A percentile compares a stretch with the other conserved stretches of the same genome.
Evolutionary conservation across 2,113 vertebrate genomes (phyloP).

Genomic region (Aviceda subcristata): DNA sequence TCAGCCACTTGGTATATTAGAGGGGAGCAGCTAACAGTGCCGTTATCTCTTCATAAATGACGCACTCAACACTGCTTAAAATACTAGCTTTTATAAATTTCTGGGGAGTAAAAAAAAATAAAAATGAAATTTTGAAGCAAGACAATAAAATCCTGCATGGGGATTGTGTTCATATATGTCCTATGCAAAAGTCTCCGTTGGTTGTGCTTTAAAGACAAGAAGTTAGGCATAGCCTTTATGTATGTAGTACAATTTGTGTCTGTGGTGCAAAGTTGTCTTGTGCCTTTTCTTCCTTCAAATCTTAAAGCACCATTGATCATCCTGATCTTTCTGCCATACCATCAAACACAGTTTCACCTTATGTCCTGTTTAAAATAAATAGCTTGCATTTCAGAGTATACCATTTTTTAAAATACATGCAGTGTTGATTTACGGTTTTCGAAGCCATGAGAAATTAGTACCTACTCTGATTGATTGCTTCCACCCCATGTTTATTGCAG

Average conservation of each 20-base stretch:
- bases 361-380: neutral
- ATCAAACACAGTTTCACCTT: neutral
- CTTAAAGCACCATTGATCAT: neutral
- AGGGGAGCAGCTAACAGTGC: neutral
- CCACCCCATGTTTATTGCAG: neutral
- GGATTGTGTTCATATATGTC: neutral
- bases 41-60: neutral
- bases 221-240: neutral
- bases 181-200: neutral
- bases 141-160: neutral
- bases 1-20: neutral
- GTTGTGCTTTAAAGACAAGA: neutral
- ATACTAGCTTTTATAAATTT: neutral
- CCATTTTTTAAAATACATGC: neutral
- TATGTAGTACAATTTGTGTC: neutral
- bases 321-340: neutral
- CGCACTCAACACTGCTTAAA: neutral
- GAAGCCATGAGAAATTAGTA: neutral
- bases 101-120: neutral
- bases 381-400: neutral
- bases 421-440: neutral
- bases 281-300: neutral
- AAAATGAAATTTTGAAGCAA: neutral
- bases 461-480: neutral
- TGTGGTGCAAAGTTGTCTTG: neutral